phyloP scores from a whole-genome alignment of 1,140 invertebrate species.

The Bombus waltoni region DNA sequence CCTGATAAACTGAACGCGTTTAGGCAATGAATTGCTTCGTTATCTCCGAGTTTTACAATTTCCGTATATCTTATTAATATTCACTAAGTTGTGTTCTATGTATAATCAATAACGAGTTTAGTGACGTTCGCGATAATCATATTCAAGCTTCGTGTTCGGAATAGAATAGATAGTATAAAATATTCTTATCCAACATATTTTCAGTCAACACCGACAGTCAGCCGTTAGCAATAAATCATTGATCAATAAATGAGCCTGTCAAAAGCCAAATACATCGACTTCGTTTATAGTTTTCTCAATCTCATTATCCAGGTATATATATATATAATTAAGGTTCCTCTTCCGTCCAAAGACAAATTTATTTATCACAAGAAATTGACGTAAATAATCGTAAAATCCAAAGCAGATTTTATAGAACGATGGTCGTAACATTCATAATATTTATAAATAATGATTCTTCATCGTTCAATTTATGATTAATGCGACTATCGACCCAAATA shows the following conservation, averaged over 20 bases:
- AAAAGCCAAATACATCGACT: too few relatives aligned
- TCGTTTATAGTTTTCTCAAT: too few relatives aligned
- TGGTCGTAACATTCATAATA: background rate
- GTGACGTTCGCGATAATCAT: background rate
- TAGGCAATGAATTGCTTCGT: slow-evolving; percentile 17
- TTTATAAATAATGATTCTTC: background rate
- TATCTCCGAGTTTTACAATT: background rate
- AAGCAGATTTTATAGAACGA: too few relatives aligned
- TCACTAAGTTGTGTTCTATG: background rate
- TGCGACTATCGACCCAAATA: background rate
- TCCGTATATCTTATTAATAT: slow-evolving; percentile 1
- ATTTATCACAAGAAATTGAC: too few relatives aligned
- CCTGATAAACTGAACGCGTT: slow-evolving; percentile 27
- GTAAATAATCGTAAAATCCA: too few relatives aligned
- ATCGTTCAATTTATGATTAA: background rate
- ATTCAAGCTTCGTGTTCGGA: background rate
- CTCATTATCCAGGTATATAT: too few relatives aligned
- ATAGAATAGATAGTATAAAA: background rate
- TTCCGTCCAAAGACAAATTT: too few relatives aligned
- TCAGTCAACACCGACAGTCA: too few relatives aligned
- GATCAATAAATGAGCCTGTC: too few relatives aligned
- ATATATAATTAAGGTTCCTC: too few relatives aligned
- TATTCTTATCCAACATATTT: too few relatives aligned
- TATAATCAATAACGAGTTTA: background rate
- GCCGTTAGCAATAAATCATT: too few relatives aligned